Evolutionary conservation across 2,888 invertebrate genomes (phyloP), one percentile per base, ranked within the genome.

Genomic region (Agonopterix heracliana): DNA sequence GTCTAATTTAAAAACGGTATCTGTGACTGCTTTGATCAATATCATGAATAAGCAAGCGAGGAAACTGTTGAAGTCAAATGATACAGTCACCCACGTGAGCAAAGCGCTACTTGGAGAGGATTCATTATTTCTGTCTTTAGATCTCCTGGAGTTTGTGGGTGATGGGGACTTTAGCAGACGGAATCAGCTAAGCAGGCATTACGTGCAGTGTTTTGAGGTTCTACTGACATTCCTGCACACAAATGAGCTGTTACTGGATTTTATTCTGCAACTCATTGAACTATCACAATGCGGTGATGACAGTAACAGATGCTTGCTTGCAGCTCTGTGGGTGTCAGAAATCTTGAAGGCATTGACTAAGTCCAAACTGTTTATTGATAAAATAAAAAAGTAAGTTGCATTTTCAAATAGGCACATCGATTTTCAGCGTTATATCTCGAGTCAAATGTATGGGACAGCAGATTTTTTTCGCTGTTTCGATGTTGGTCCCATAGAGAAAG

Each of bases 311-410:
- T 68, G 79, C 41, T 61, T 71, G 8, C 66, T 89, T 13, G 88
- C 90, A 55, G 84, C 90, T n/a, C 66, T 90, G 34, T 91, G 91
- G 91, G 70, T 90, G 13, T 82, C 81, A 46, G 78, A 89, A 60
- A 87, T 91, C 56, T 72, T 86, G 43, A 69, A 71, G 49, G 81
- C 89, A 53, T 70, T 82, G 26, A 61, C 76, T 44, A 90, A 82
- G 66, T 74, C 81, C 1, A 78, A 80, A 55, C 56, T 73, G 8
- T 81, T 82, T 60, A 55, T 64, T 35, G 61, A 62, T 17, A 78
- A 63, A 60, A 59, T 74, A 17, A 65, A 69, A 47, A 68, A 62
- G 84, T 84, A 66, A 78, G 74, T 12, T 9, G 8, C 7, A 1
- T 9, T 38, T 38, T 38, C 26, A 26, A 5, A 2, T 14, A 14